Evolutionary conservation across 2,797 vertebrate genomes (phyloP), one percentile per base, ranked within the genome.

Genomic region (Galago senegalensis): DNA sequence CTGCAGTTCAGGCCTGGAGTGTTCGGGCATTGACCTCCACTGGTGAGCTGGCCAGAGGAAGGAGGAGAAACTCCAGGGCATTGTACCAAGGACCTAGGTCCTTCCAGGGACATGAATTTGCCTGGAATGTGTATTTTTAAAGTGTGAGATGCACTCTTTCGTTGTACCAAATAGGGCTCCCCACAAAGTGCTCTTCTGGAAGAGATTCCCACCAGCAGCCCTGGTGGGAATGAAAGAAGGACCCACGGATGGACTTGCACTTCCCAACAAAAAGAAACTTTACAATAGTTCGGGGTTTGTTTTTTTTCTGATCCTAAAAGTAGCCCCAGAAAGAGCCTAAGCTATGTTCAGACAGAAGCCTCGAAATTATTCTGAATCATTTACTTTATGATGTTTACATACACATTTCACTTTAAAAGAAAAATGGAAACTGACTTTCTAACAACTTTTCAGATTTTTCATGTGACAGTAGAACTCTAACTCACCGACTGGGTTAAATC

Each of bases 311-410:
- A 31, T 93, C 72, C 11, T 92, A 92, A 89, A 95, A 40, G 73
- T 67, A 43, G 34, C 65, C 89, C 93, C 85, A 87, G 88, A 93
- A 95, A 92, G 95, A 97, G 63, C 94, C 87, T 92, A 75, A 73
- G 53, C 94, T 89, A 7, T 63, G 23, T 97, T 95, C 81, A 69
- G 87, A 83, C 69, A 70, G 87, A 95, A 88, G 73, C 87, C 89
- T 97, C 91, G 2, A 95, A 93, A 95, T 97, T 93, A 49, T 79
- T 93, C 94, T 83, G 70, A 94, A 86, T 89, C 91, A 96, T 98
- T 97, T 97, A 97, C 97, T 97, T 98, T 95, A 46, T 81, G 40
- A 97, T 97, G 97, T 98, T 98, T 98, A 97, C 97, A 97, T 91
- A 95, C 84, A 88, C n/a, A n/a, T 83, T 88, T 95, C 94, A 95